These are phyloP conservation scores for Cataglyphis albicans DNA, from an alignment of 2,888 invertebrate genomes.

Conservation along the genomic window DNA sequence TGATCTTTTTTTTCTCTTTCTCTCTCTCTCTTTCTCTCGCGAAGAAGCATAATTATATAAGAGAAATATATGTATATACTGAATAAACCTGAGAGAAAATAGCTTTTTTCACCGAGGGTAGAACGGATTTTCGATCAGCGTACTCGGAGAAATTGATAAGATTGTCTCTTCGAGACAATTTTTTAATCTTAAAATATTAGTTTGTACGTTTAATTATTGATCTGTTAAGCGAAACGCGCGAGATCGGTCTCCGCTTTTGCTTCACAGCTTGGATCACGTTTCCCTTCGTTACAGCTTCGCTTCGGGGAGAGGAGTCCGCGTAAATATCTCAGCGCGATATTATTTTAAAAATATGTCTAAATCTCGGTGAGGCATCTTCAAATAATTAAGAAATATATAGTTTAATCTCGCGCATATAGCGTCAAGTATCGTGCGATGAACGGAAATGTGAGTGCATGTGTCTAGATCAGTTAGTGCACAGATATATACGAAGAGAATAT, in stretches of 20 bases:
- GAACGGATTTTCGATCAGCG: constrained; percentile 1
- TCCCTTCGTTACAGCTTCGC: constrained; percentile 11
- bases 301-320: not conserved
- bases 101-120: not conserved
- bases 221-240: constrained; percentile 43
- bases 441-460: constrained; percentile 23
- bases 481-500: constrained; percentile 36
- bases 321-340: not conserved
- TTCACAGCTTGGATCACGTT: constrained; percentile 19
- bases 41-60: constrained; percentile 23
- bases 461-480: not conserved
- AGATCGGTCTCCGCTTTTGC: constrained; percentile 27
- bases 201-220: constrained; percentile 54
- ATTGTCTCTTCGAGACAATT: constrained; percentile 6
- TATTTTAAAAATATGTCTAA: constrained; percentile 31
- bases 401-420: constrained; percentile 2
- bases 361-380: constrained; percentile 23
- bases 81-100: constrained; percentile 47
- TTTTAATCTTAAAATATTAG: constrained; percentile 45
- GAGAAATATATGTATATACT: not conserved
- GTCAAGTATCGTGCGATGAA: constrained; percentile 20
- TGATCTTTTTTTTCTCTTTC: not conserved
- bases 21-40: not conserved
- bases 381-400: constrained; percentile 41
- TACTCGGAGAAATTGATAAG: constrained; percentile 4